Percentiles rank a stretch among this genome's conserved stretches.
Evolutionary conservation across 1,140 invertebrate genomes (phyloP).

Genomic region (Drosophila sechellia): DNA sequence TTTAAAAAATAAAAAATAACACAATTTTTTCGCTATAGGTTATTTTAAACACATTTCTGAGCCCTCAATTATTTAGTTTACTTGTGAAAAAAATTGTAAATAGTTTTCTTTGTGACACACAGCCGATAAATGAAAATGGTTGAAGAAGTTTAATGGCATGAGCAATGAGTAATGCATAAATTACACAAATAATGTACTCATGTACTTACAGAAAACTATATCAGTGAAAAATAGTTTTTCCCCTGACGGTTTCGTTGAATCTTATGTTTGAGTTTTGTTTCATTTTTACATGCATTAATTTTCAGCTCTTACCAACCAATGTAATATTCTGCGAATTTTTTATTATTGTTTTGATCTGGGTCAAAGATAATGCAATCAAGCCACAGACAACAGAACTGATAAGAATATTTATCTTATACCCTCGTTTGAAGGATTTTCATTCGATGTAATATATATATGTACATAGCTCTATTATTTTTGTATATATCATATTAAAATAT

Average conservation of each 20-base stretch:
- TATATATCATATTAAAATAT: background rate
- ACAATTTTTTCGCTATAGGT: too few relatives aligned
- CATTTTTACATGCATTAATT: background rate
- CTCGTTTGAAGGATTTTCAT: background rate
- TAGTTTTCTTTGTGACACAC: constrained; percentile 4
- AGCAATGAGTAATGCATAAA: constrained; percentile 38
- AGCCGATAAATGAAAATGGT: background rate
- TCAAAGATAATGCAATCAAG: background rate
- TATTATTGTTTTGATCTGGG: background rate
- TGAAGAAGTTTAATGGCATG: background rate
- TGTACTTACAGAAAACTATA: constrained; percentile 1
- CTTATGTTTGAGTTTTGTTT: background rate
- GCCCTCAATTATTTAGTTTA: too few relatives aligned
- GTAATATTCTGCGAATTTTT: background rate
- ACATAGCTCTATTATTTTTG: too few relatives aligned
- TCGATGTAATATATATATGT: too few relatives aligned
- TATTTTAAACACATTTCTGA: background rate
- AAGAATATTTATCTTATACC: background rate
- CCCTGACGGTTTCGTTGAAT: background rate
- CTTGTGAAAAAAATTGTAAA: background rate
- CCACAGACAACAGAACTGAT: background rate
- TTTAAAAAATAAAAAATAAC: too few relatives aligned
- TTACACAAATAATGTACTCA: constrained; percentile 42
- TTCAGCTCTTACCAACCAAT: background rate
- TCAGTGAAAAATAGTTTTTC: background rate